Base-by-base conservation (phyloP, 2,113 vertebrate species). In the Thryonomys swinderianus region DNA sequence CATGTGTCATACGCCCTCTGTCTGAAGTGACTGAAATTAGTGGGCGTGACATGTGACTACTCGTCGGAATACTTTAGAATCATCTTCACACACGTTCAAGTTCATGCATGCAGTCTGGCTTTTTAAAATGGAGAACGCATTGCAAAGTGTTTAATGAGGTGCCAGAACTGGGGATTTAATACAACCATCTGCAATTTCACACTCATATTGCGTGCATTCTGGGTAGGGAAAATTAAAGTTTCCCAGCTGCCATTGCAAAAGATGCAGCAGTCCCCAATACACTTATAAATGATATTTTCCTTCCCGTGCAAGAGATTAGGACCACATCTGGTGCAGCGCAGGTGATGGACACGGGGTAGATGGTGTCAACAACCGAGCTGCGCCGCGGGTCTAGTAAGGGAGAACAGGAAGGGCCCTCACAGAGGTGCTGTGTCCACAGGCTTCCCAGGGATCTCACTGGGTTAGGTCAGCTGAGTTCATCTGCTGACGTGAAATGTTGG, bases 131-230 rank as follows among this genome's bases (percentile, higher is more conserved):
- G 71, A 95, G 51, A 86, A 84, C 45, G n/a, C 21, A 57, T 45
- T 95, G 84, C 51, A 87, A 91, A 87, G 45, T 95, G 32, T 95
- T 95, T 96, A 96, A 98, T 74, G 93, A 96, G 90, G 96, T 97
- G 82, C 53, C 83, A 81, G 67, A 84, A 48, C 42, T 80, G 48
- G 85, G 45, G 91, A 96, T 45, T 91, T 89, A 90, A 94, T 94
- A 51, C 23, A 76, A 12, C 74, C 69, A 92, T 81, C 66, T 97
- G 92, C 95, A 93, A 97, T 95, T 96, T 96, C 92, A 95, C 82
- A 96, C 74, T 20, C 21, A 61, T 87, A 86, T 30, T 92, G 76
- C 23, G n/a, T 84, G 59, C 64, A 64, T 91, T 96, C 94, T 96
- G 83, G 53, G 48, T 92, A 59, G 67, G 82, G 79, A 91, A 95